Conservation (phyloP, 2,797 vertebrate genomes). For the Holocentrus rufus region DNA sequence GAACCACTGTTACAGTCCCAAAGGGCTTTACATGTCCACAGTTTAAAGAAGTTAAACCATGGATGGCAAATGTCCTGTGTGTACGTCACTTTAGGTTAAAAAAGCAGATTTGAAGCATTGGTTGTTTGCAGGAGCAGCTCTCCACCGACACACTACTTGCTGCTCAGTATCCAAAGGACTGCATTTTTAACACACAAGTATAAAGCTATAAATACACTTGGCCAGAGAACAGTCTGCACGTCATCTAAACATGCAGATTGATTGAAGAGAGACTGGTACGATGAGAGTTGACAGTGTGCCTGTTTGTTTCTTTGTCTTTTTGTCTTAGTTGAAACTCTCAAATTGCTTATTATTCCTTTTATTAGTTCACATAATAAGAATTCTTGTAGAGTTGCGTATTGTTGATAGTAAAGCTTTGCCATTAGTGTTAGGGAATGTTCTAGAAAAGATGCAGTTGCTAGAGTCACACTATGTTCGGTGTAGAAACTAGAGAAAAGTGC, state of each 20-base stretch:
- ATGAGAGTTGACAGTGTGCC: slow-evolving; percentile 10
- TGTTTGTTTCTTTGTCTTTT: not conserved
- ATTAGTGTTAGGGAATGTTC: not conserved
- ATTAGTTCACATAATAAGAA: not conserved
- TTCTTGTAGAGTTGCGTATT: not conserved
- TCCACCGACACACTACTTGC: slow-evolving; percentile 66
- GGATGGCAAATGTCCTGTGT: no score
- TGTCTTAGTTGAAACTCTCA: not conserved
- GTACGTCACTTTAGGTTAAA: not conserved
- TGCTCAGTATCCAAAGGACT: slow-evolving; percentile 12
- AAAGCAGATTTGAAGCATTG: slow-evolving; percentile 10
- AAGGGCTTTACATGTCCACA: no score
- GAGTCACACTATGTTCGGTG: slow-evolving; percentile 1
- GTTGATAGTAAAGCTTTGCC: not conserved
- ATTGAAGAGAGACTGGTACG: slow-evolving; percentile 26
- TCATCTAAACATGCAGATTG: not conserved
- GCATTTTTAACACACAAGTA: slow-evolving; percentile 12
- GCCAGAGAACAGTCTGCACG: not conserved
- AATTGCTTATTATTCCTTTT: not conserved
- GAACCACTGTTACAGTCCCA: no score
- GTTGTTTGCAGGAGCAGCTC: slow-evolving; percentile 14
- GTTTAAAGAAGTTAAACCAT: no score
- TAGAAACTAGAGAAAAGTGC: slow-evolving; percentile 1
- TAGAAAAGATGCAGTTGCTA: not conserved
- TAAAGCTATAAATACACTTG: not conserved